Base-by-base conservation (phyloP, 2,113 vertebrate species). In the Microcebus murinus region DNA sequence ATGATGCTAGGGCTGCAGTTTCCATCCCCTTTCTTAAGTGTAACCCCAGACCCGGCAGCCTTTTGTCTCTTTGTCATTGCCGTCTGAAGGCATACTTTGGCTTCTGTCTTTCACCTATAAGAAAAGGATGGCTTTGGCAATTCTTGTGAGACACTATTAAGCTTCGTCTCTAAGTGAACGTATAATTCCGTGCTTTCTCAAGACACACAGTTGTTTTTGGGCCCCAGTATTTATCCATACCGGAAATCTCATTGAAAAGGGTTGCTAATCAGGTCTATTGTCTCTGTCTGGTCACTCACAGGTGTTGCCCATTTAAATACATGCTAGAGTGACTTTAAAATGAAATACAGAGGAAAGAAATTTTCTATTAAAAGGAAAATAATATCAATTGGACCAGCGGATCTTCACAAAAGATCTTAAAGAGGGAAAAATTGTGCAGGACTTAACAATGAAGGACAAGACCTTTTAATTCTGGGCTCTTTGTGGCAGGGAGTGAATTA, bases 391-490 rank as follows among this genome's bases (percentile, higher is more conserved):
- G 81, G 18, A 82, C n/a, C 45, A 87, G 39, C 14, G 52, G 45
- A 84, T 70, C 34, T 65, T 92, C 70, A 92, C 18, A 67, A 92
- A 90, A 83, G 57, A 85, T 68, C 52, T 48, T 45, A 8, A 88
- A 93, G 71, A n/a, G 23, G 11, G 21, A 50, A 92, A 92, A 87
- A 70, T 10, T 80, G 52, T 74, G 4, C 65, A 63, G 39, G 84
- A 55, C 45, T 93, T 96, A 96, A 89, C 70, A 82, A 76, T 71
- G 71, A 95, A 81, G 45, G 83, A 87, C 70, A 94, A 59, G 8
- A 42, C n/a, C 45, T 90, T 83, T 92, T 71, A 87, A 90, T 90
- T 63, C 68, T 8, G 12, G 11, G 8, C 25, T 68, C 59, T 70
- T 70, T 91, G 50, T 80, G 29, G 9, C 73, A 76, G 42, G 18